A percentile compares a stretch with the other conserved stretches of the same genome.
phyloP scores from a whole-genome alignment of 1,140 invertebrate species.

The Goniozus legneri region DNA sequence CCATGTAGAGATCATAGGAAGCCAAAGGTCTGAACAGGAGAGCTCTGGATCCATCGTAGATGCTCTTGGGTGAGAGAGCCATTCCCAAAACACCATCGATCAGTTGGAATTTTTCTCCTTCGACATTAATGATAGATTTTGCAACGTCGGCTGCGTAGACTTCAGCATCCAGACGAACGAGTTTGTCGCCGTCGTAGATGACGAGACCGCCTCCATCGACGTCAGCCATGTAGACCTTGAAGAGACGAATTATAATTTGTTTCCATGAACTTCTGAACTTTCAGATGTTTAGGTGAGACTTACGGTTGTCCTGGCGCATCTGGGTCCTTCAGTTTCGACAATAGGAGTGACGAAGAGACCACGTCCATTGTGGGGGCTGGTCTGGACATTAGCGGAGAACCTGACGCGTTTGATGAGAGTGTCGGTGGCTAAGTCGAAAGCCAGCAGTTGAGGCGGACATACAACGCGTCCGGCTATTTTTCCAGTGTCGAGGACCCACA shows the following conservation, averaged over 20 bases:
- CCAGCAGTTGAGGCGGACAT: conserved; percentile 51
- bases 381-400: conserved; percentile 29
- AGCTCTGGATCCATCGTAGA: not conserved
- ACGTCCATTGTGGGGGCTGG: conserved; percentile 15
- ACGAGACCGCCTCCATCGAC: conserved; percentile 38
- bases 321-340: conserved; percentile 15
- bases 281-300: too few species aligned
- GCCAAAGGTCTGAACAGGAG: conserved; percentile 45
- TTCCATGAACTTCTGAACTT: not conserved
- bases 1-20: conserved; percentile 33
- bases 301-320: conserved; percentile 15
- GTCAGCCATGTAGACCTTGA: conserved; percentile 48
- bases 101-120: conserved; percentile 38
- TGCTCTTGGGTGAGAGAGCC: conserved; percentile 29
- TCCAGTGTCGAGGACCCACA: conserved; percentile 56
- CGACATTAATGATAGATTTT: conserved; percentile 24
- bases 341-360: conserved; percentile 28
- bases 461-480: conserved; percentile 39
- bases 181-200: conserved; percentile 24
- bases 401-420: conserved; percentile 42
- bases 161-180: conserved; percentile 34
- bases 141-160: conserved; percentile 12
- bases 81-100: conserved; percentile 45
- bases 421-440: conserved; percentile 50
- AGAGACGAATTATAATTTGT: too few species aligned